Evolutionary conservation across 2,797 vertebrate species (phyloP), one percentile per base, ranked within the genome.

Genomic region (Calcarius lapponicus): DNA sequence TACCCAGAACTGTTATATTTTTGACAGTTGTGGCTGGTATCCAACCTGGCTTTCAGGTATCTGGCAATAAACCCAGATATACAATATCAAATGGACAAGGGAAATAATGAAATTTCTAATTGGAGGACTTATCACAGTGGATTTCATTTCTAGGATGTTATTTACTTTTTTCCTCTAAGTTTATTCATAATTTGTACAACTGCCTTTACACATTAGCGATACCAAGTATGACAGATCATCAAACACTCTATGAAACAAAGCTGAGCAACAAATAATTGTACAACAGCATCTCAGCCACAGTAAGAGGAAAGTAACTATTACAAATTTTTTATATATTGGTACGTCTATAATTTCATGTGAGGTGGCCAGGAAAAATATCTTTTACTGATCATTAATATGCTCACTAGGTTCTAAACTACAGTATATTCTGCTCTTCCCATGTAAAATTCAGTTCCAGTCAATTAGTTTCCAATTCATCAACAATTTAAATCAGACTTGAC

Each of bases 31-130:
- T 98, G 98, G 98, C 98, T 93, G 91, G 89, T 97, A 98, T 98
- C 98, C 98, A 98, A 98, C 96, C 97, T 97, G 96, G 97, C 97
- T 98, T 97, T 98, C 98, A 98, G 98, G 97, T 98, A 98, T 98
- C 98, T 98, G 98, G 98, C 98, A 98, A 97, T 96, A 97, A 97
- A 98, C 94, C 57, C 92, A 90, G 95, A 95, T 85, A 97, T 95
- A 97, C 94, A 91, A 96, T 76, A 96, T 93, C 98, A 97, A 97
- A 97, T 43, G 67, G 95, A 97, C 20, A 5, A 34, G 32, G 51
- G 58, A 96, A 97, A 98, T 96, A 97, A 98, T 96, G 83, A 92
- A 95, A 97, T 96, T 97, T 97, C 96, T 96, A 97, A 98, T 89
- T 96, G 95, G 66, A 96, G 85, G 69, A 65, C 84, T 98, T 96